Conservation (phyloP, 1,140 invertebrate genomes). For the Psilanteris sp. region DNA sequence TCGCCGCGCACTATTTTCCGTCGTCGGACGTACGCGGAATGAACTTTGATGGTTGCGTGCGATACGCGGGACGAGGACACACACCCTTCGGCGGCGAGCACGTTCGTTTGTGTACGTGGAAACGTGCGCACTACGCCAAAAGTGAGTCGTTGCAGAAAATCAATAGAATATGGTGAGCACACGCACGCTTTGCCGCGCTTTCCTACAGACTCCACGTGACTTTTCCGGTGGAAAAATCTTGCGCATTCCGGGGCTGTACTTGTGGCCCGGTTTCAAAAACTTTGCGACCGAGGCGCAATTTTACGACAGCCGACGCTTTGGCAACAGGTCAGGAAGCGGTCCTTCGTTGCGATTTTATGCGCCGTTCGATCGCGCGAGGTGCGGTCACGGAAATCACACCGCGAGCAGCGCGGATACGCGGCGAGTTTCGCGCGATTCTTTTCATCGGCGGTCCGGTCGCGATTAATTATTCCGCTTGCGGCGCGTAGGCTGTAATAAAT, state of each 20-base stretch:
- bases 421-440: no score
- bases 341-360: no score
- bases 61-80: slow-evolving; percentile 64
- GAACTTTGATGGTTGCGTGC: slow-evolving; percentile 63
- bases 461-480: no score
- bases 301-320: no score
- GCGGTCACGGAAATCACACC: no score
- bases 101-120: slow-evolving; percentile 65
- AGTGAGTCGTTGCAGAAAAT: slow-evolving; percentile 68
- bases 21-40: slow-evolving; percentile 28
- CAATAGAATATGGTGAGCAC: slow-evolving; percentile 68
- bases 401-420: no score
- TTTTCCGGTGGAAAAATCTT: slow-evolving; percentile 7
- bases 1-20: slow-evolving; percentile 33
- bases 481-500: no score
- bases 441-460: no score
- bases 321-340: slow-evolving; percentile 16
- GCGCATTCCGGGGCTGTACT: not conserved
- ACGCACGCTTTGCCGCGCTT: slow-evolving; percentile 60
- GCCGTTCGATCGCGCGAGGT: no score
- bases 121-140: slow-evolving; percentile 69
- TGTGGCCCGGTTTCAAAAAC: not conserved
- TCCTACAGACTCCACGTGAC: slow-evolving; percentile 52
- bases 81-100: slow-evolving; percentile 66
- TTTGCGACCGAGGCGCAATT: no score